These are phyloP conservation scores for Synanthedon myopaeformis DNA, from an alignment of 2,888 invertebrate genomes.

Conservation along the genomic window DNA sequence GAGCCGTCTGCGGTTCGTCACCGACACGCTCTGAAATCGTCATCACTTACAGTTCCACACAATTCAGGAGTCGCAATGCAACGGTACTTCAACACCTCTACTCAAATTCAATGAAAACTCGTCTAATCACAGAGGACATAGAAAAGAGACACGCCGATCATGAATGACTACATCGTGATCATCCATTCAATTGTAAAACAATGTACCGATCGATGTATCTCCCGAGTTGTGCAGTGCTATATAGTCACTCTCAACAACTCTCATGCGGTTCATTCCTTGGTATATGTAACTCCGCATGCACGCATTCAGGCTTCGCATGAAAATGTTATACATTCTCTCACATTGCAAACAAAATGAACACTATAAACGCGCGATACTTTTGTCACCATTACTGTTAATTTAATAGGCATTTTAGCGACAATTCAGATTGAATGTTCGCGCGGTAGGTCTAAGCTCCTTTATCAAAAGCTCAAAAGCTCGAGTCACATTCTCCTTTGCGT, in stretches of 20 bases:
- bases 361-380: conserved; percentile 21
- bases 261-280: conserved; percentile 1
- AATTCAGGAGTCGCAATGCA: conserved; percentile 5
- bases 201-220: too few relatives aligned
- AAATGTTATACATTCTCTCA: conserved; percentile 1
- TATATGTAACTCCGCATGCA: conserved; percentile 29
- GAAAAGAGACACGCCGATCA: too few relatives aligned
- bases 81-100: conserved; percentile 8
- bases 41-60: conserved; percentile 32
- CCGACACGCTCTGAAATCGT: conserved; percentile 87
- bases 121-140: too few relatives aligned
- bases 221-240: background rate
- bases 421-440: conserved; percentile 18
- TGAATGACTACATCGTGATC: too few relatives aligned
- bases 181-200: too few relatives aligned
- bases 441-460: conserved; percentile 51
- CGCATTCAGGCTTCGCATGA: conserved; percentile 31
- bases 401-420: too few relatives aligned
- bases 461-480: conserved; percentile 21
- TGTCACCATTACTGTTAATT: conserved; percentile 7
- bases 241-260: background rate
- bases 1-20: conserved; percentile 82
- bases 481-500: conserved; percentile 23
- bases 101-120: too few relatives aligned
- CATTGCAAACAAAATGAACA: conserved; percentile 47